These are phyloP conservation scores for Manis javanica DNA, from an alignment of 2,797 vertebrate species.

Conservation along the genomic window DNA sequence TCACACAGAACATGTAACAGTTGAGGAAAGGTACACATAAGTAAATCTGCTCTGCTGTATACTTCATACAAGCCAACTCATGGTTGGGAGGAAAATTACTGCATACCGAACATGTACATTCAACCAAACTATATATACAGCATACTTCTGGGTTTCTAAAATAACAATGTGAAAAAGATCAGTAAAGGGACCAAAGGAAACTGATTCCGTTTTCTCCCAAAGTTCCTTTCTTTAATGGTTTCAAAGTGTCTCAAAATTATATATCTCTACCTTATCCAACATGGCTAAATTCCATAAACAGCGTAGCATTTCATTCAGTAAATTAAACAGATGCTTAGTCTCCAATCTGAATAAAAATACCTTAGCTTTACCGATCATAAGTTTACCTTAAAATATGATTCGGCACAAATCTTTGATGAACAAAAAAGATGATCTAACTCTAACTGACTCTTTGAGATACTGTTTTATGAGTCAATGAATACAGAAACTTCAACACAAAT, in stretches of 20 bases:
- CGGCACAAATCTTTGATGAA: not conserved
- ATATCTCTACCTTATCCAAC: not conserved
- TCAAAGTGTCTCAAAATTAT: not conserved
- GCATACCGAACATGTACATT: not conserved
- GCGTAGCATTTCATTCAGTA: not conserved
- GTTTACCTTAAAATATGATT: constrained; percentile 32
- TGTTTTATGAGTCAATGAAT: not conserved
- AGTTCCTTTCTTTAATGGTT: not conserved
- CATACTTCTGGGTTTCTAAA: not conserved
- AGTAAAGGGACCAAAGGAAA: not conserved
- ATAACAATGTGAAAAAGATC: not conserved
- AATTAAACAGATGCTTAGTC: not conserved
- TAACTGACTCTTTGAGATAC: not conserved
- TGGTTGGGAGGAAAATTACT: not conserved
- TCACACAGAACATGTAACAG: not conserved
- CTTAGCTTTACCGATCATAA: not conserved
- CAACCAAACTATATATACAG: not conserved
- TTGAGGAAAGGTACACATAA: not conserved
- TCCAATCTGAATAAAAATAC: not conserved
- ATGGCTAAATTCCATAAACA: not conserved
- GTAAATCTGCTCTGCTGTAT: not conserved
- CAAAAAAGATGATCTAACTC: not conserved
- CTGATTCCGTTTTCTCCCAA: not conserved
- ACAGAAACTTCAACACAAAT: not conserved
- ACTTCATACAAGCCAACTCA: not conserved